These are phyloP conservation scores for Drosophila vallismaia DNA, from an alignment of 2,888 invertebrate species.

Conservation along the genomic window DNA sequence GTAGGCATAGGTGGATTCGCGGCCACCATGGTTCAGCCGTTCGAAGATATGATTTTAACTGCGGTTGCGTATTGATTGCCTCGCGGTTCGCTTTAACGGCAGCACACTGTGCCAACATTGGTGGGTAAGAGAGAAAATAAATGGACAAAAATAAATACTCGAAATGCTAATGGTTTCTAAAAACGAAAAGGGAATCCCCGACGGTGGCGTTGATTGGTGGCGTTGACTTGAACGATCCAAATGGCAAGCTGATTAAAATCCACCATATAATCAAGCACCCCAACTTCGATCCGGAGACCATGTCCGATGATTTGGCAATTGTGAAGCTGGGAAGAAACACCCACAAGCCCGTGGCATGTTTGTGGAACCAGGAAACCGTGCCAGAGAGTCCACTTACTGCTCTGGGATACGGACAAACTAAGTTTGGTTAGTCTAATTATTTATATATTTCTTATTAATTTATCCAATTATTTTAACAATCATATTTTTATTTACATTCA, in stretches of 20 bases:
- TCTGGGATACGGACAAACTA: conserved; percentile 42
- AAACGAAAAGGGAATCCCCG: conserved; percentile 40
- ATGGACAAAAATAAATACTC: not conserved
- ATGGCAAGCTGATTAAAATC: conserved; percentile 28
- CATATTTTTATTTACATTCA: not conserved
- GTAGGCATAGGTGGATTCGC: conserved; percentile 11
- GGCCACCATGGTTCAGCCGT: not conserved
- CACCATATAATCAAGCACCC: conserved; percentile 36
- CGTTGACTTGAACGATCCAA: conserved; percentile 34
- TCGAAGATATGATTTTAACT: conserved; percentile 34
- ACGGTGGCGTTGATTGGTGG: conserved; percentile 45
- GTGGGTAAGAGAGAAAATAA: conserved; percentile 34
- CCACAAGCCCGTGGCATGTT: conserved; percentile 24
- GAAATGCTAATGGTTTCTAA: conserved; percentile 24
- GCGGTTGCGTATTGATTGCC: conserved; percentile 45
- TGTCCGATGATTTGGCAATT: conserved; percentile 33
- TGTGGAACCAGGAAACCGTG: conserved; percentile 30
- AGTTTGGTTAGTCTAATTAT: conserved; percentile 29
- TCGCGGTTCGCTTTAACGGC: conserved; percentile 42
- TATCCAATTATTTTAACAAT: not conserved
- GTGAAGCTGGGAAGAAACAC: conserved; percentile 22
- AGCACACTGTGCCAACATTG: conserved; percentile 46
- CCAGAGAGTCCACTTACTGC: conserved; percentile 34
- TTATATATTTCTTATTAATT: not conserved
- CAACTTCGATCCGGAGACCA: conserved; percentile 32